Percentiles rank a stretch among this genome's conserved stretches.
These are phyloP conservation scores for Sarcophaga subvicina DNA, from an alignment of 2,888 invertebrate species.

Conservation along the genomic window DNA sequence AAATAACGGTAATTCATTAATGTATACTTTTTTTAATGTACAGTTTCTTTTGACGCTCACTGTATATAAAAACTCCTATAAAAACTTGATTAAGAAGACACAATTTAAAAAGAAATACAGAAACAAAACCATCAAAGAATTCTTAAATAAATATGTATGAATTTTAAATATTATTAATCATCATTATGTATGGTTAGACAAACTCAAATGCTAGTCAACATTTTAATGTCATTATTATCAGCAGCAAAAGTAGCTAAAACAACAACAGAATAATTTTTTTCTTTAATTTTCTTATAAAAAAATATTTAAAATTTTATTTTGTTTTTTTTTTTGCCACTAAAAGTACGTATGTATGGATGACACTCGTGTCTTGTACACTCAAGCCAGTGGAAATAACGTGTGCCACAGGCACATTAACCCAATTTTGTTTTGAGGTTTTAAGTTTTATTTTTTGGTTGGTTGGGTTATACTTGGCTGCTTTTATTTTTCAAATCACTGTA, in stretches of 20 bases:
- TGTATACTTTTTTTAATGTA: too few species aligned
- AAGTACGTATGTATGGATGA: conserved; percentile 1
- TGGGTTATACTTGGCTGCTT: not conserved
- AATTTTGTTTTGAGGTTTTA: conserved; percentile 39
- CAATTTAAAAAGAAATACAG: too few species aligned
- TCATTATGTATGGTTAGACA: not conserved
- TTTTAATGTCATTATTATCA: not conserved
- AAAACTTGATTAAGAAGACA: not conserved
- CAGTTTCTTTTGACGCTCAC: too few species aligned
- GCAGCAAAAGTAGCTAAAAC: not conserved
- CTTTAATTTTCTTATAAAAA: conserved; percentile 5
- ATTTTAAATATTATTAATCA: conserved; percentile 28
- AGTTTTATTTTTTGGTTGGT: not conserved
- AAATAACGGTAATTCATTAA: too few species aligned
- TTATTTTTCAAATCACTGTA: not conserved
- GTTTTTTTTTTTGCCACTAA: conserved; percentile 2
- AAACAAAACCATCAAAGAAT: not conserved
- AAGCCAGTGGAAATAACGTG: conserved; percentile 32
- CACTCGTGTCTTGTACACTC: not conserved
- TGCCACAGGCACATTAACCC: conserved; percentile 68
- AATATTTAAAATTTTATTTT: not conserved
- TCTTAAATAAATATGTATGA: conserved; percentile 15
- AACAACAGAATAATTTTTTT: not conserved
- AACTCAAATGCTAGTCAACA: not conserved
- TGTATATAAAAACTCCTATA: too few species aligned